phyloP scores from a whole-genome alignment of 2,888 invertebrate species.

The Brachynemurus nebulosus region DNA sequence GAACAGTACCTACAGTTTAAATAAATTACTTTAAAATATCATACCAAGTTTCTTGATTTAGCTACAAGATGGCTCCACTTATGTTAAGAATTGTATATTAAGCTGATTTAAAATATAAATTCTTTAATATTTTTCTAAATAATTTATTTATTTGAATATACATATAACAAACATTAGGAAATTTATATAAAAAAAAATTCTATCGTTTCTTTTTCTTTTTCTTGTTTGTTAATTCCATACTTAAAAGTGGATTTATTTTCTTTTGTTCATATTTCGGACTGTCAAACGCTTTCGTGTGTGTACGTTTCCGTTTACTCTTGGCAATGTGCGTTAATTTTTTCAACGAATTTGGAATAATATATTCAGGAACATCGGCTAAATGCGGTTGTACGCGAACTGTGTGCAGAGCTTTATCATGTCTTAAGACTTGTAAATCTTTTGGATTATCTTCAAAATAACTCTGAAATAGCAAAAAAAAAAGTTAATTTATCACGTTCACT shows the following conservation, averaged over 20 bases:
- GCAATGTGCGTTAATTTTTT: conserved; percentile 45
- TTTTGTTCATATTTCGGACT: conserved; percentile 36
- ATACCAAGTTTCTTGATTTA: too few species aligned
- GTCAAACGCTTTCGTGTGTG: conserved; percentile 17
- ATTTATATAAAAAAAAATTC: too few species aligned
- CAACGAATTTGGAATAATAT: conserved; percentile 68
- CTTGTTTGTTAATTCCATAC: conserved; percentile 45
- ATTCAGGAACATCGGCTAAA: conserved; percentile 84
- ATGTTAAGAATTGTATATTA: too few species aligned
- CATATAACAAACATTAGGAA: too few species aligned
- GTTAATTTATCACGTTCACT: background rate
- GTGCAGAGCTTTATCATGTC: conserved; percentile 75
- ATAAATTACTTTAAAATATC: too few species aligned
- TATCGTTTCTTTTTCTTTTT: conserved; percentile 38
- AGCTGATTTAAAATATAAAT: too few species aligned
- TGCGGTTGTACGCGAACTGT: conserved; percentile 74
- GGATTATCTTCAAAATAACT: conserved; percentile 90
- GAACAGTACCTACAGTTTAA: too few species aligned
- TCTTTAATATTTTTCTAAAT: too few species aligned
- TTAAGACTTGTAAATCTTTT: conserved; percentile 66
- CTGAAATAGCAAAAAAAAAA: conserved; percentile 30
- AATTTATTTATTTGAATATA: too few species aligned
- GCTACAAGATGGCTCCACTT: too few species aligned
- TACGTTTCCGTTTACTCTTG: conserved; percentile 11
- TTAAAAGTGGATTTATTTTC: conserved; percentile 50